A percentile compares a stretch with the other conserved stretches of the same genome.
phyloP scores from a whole-genome alignment of 2,888 invertebrate genomes.

The Diogma glabrata region DNA sequence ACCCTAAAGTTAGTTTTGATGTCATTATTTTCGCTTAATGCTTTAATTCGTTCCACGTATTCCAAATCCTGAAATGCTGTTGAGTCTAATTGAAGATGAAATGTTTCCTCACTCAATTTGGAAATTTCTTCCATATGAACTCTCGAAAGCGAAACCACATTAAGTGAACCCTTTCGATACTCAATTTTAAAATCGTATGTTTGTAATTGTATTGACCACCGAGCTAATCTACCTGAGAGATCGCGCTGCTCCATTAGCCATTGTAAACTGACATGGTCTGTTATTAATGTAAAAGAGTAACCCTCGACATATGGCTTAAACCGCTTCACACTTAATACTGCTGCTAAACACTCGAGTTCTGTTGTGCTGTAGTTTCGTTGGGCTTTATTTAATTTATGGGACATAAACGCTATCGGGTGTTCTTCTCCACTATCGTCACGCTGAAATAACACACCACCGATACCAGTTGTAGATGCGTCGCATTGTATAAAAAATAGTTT shows the following conservation, averaged over 20 bases:
- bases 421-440: background rate
- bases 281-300: background rate
- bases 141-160: constrained; percentile 2
- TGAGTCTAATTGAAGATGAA: background rate
- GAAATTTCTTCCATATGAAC: background rate
- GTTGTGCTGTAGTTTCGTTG: background rate
- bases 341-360: too few species aligned
- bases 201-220: constrained; percentile 11
- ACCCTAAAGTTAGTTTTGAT: background rate
- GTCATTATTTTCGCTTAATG: background rate
- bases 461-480: background rate
- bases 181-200: constrained; percentile 11
- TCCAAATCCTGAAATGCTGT: background rate
- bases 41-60: background rate
- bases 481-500: background rate
- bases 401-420: background rate
- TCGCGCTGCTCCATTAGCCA: constrained; percentile 11
- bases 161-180: constrained; percentile 8
- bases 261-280: background rate
- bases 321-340: background rate
- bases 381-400: background rate
- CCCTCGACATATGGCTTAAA: background rate
- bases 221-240: constrained; percentile 5
- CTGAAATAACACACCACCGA: background rate
- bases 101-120: background rate